Percentiles rank a stretch among this genome's conserved stretches.
Conservation (phyloP, 1,140 invertebrate species). For the Aphelinus atriplicis region DNA sequence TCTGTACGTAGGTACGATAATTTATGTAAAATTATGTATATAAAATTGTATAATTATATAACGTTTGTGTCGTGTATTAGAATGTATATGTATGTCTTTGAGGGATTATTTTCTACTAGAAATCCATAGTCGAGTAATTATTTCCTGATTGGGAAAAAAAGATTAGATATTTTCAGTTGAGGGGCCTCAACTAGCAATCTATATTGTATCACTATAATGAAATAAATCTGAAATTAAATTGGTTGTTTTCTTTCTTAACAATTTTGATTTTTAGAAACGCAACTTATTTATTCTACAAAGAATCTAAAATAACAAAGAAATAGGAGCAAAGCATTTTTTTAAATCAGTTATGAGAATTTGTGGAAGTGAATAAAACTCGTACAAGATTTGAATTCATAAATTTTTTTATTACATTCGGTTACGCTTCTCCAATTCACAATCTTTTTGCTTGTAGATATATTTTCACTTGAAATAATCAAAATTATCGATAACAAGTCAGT, state of each 20-base stretch:
- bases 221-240: too few relatives aligned
- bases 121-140: conserved; percentile 1
- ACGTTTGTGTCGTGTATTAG: conserved; percentile 9
- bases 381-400: too few relatives aligned
- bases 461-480: conserved; percentile 39
- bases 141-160: not conserved
- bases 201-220: too few relatives aligned
- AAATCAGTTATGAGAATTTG: too few relatives aligned
- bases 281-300: too few relatives aligned
- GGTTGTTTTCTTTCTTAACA: too few relatives aligned
- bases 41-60: conserved; percentile 35
- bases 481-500: conserved; percentile 37
- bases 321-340: too few relatives aligned
- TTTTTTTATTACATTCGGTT: conserved; percentile 38
- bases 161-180: too few relatives aligned
- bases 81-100: conserved; percentile 15
- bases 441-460: conserved; percentile 28
- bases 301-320: too few relatives aligned
- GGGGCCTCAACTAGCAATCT: too few relatives aligned
- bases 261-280: too few relatives aligned
- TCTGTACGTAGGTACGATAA: conserved; percentile 4
- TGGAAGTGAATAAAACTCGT: too few relatives aligned
- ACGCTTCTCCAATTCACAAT: conserved; percentile 37
- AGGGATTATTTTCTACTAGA: conserved; percentile 26
- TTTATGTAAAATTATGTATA: conserved; percentile 20